phyloP scores from a whole-genome alignment of 30 jellyfish, hydroid and myxozoan genomes.

The Aurelia sp. region DNA sequence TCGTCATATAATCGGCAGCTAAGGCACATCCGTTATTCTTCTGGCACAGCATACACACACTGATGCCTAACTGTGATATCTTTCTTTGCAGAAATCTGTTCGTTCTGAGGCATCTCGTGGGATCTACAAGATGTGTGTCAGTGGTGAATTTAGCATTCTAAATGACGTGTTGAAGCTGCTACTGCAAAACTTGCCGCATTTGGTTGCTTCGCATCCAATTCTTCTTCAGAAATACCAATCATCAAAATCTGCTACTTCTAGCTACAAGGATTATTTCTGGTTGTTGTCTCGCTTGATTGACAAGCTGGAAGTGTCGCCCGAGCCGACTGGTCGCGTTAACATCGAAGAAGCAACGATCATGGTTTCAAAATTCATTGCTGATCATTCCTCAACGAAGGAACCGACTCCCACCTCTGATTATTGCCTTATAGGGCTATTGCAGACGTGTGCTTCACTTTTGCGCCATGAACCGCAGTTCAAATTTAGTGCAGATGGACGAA shows the following conservation, averaged over 20 bases:
- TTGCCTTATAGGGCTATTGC: constrained; percentile 93
- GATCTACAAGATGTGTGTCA: constrained; percentile 92
- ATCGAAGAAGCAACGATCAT: constrained; percentile 60
- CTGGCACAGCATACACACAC: no score
- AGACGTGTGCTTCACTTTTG: constrained; percentile 85
- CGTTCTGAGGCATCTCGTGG: constrained; percentile 99
- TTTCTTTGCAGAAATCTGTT: constrained; percentile 84
- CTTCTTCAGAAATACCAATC: constrained; percentile 31
- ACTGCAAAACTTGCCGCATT: constrained; percentile 72
- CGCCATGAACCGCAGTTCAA: constrained; percentile 92
- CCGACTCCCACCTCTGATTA: constrained; percentile 72
- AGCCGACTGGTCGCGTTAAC: constrained; percentile 46
- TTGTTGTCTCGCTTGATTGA: constrained; percentile 86
- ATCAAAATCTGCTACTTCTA: constrained; percentile 65
- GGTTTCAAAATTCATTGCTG: constrained; percentile 74
- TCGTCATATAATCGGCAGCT: no score
- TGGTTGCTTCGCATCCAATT: constrained; percentile 55
- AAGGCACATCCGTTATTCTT: no score
- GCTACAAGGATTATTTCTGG: constrained; percentile 95
- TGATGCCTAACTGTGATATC: no score
- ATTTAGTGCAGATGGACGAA: constrained; percentile 61
- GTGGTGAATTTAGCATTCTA: constrained; percentile 73
- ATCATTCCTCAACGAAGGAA: constrained; percentile 41
- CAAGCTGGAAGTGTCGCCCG: constrained; percentile 45
- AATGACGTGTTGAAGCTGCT: constrained; percentile 67